These are phyloP conservation scores for Oscheius sp. DNA, from an alignment of 1,140 invertebrate species.

Conservation along the genomic window DNA sequence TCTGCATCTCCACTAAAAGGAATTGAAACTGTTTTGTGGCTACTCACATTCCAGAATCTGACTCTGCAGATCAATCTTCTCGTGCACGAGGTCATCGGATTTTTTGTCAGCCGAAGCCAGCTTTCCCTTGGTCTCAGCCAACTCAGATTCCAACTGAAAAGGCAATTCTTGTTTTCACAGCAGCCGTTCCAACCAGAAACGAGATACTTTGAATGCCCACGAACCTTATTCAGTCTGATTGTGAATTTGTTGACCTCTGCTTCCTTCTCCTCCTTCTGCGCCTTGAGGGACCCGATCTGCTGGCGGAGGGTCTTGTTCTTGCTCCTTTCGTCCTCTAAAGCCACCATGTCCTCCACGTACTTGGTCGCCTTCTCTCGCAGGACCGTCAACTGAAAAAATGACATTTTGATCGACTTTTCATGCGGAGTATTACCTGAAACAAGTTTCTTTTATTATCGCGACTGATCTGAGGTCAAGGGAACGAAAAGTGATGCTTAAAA, in stretches of 20 bases:
- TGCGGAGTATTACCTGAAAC: background rate
- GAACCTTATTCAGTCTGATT: background rate
- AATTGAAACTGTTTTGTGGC: background rate
- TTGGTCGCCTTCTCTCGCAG: background rate
- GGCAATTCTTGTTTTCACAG: no score
- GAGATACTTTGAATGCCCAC: background rate
- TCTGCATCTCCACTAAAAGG: background rate
- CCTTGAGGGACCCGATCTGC: background rate
- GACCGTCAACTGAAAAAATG: background rate
- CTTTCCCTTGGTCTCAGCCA: background rate
- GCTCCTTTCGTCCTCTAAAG: background rate
- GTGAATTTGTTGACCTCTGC: background rate
- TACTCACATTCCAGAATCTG: background rate
- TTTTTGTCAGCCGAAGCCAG: background rate
- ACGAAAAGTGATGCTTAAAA: no score
- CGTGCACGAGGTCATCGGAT: background rate
- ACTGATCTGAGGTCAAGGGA: no score
- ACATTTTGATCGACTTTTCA: no score
- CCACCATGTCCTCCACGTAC: background rate
- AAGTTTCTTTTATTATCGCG: no score
- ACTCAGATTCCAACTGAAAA: background rate
- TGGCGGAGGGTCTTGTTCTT: background rate
- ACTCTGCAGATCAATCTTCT: background rate
- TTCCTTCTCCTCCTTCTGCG: background rate
- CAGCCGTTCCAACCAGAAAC: no score